These are phyloP conservation scores for Pantherophis guttatus DNA, from an alignment of 2,113 vertebrate genomes.

Conservation along the genomic window DNA sequence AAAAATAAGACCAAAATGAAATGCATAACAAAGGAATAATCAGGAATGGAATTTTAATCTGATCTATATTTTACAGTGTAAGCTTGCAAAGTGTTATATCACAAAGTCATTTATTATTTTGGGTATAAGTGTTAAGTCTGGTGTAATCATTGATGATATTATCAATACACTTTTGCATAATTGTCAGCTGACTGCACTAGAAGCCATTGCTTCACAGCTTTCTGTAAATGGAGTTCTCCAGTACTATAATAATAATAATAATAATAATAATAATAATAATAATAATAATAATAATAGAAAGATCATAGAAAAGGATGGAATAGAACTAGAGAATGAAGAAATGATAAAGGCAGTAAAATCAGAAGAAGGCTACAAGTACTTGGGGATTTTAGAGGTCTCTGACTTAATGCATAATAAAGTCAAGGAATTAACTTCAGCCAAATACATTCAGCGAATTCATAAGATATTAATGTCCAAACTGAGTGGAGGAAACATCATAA, in stretches of 20 bases:
- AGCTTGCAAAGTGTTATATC: not conserved
- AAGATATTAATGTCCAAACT: too few species aligned
- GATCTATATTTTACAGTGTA: not conserved
- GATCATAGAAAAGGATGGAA: too few species aligned
- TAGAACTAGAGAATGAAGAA: too few species aligned
- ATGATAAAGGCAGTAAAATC: too few species aligned
- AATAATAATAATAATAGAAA: too few species aligned
- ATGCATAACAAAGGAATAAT: not conserved
- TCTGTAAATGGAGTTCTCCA: not conserved
- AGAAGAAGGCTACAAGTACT: too few species aligned
- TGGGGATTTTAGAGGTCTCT: too few species aligned
- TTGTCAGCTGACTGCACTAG: not conserved
- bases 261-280: not conserved
- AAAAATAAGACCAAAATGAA: not conserved
- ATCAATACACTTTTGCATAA: conserved; percentile 24
- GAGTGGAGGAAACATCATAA: too few species aligned
- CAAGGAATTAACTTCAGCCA: too few species aligned
- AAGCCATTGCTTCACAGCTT: not conserved
- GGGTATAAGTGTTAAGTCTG: conserved; percentile 27
- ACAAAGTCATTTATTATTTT: conserved; percentile 22
- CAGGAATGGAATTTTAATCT: conserved; percentile 8
- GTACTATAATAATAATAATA: not conserved
- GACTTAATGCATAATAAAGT: too few species aligned
- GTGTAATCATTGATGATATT: conserved; percentile 25
- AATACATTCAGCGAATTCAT: too few species aligned